Percentiles rank a stretch among this genome's conserved stretches.
Evolutionary conservation across 2,113 vertebrate species (phyloP).

Genomic region (Dolichallabes microphthalmus): DNA sequence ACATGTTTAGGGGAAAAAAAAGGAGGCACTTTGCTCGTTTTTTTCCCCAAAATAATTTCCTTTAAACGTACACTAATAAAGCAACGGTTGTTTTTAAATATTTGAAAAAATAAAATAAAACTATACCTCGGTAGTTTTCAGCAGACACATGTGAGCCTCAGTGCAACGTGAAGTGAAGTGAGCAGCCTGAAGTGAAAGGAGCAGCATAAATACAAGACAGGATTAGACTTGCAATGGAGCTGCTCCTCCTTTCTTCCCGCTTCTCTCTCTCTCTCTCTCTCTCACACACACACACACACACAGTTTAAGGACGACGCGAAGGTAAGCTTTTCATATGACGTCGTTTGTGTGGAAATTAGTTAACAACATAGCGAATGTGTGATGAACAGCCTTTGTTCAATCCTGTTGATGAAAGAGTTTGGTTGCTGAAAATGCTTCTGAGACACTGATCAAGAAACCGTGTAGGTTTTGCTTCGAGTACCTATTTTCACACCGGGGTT

Average conservation of each 20-base stretch:
- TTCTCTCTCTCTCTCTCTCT: not conserved
- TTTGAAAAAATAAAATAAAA: too few species aligned
- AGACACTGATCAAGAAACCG: not conserved
- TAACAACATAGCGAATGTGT: not conserved
- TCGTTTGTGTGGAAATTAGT: conserved; percentile 12
- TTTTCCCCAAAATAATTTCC: not conserved
- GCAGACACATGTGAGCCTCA: not conserved
- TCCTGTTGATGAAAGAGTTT: not conserved
- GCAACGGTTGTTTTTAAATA: too few species aligned
- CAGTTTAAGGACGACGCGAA: not conserved
- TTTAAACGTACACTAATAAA: too few species aligned
- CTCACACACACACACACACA: not conserved
- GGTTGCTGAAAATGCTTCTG: not conserved
- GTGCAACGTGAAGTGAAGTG: not conserved
- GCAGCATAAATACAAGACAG: conserved; percentile 45
- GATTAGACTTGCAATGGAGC: conserved; percentile 60
- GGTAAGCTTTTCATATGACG: not conserved
- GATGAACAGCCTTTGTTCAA: conserved; percentile 1
- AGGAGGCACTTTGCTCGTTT: not conserved
- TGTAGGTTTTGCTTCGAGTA: not conserved
- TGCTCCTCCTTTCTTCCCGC: not conserved
- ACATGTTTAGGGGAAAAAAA: not conserved
- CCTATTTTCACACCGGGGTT: not conserved
- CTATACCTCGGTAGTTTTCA: not conserved
- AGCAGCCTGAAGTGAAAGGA: conserved; percentile 9